Percentiles rank a stretch among this genome's conserved stretches.
Evolutionary conservation across 1,140 invertebrate species (phyloP).

Genomic region (Temnothorax longispinosus): DNA sequence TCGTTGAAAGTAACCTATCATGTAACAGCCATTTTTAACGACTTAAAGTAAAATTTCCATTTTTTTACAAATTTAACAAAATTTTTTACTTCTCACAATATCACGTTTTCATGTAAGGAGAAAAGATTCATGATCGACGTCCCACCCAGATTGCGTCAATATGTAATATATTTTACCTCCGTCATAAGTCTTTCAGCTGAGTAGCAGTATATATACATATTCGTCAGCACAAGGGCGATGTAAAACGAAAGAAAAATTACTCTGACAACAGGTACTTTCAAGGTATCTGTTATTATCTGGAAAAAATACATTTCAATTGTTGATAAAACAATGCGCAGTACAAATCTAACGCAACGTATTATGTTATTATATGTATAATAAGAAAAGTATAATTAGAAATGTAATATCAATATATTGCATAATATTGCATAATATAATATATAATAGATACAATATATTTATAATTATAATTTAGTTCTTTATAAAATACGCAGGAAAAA

Average conservation of each 20-base stretch:
- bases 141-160: not conserved
- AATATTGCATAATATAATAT: too few species aligned
- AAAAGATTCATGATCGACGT: not conserved
- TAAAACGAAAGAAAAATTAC: slow-evolving; percentile 54
- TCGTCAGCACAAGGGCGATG: slow-evolving; percentile 9
- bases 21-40: too few species aligned
- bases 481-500: not conserved
- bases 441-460: too few species aligned
- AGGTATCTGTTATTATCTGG: slow-evolving; percentile 34
- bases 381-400: not conserved
- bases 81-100: too few species aligned
- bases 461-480: not conserved
- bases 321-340: not conserved
- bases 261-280: not conserved
- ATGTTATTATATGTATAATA: not conserved
- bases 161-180: slow-evolving; percentile 32
- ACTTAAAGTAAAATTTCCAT: too few species aligned
- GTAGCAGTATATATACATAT: slow-evolving; percentile 67
- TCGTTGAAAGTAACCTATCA: too few species aligned
- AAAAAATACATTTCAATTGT: not conserved
- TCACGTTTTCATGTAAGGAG: too few species aligned
- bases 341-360: not conserved
- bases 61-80: too few species aligned
- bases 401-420: too few species aligned
- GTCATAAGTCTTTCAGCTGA: slow-evolving; percentile 59